A percentile compares a stretch with the other conserved stretches of the same genome.
Evolutionary conservation across 2,888 invertebrate species (phyloP).

Genomic region (Zaprionus obscuricornis): DNA sequence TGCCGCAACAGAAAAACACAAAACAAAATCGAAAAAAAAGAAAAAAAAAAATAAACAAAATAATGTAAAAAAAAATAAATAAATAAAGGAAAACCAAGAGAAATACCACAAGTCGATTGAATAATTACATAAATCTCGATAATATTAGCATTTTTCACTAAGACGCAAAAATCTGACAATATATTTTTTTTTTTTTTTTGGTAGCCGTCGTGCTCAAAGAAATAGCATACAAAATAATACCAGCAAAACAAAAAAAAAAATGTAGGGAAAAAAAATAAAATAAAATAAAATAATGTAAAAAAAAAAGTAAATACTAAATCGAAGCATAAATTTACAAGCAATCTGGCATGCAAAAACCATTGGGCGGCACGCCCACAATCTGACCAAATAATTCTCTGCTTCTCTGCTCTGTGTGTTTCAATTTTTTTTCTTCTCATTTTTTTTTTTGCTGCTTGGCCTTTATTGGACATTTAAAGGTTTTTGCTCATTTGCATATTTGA

Average conservation of each 20-base stretch:
- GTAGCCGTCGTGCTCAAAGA: constrained; percentile 10
- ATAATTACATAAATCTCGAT: constrained; percentile 75
- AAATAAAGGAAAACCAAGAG: no score
- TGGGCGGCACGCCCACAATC: constrained; percentile 35
- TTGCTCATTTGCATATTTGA: constrained; percentile 74
- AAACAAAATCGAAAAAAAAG: constrained; percentile 17
- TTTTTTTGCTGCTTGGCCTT: constrained; percentile 49
- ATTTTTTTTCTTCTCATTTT: constrained; percentile 18
- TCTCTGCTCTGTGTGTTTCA: background rate
- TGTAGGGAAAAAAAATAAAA: constrained; percentile 21
- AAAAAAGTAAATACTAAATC: constrained; percentile 53
- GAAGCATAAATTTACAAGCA: constrained; percentile 78
- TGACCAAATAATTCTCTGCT: no score
- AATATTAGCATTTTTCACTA: constrained; percentile 67
- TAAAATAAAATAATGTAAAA: constrained; percentile 2
- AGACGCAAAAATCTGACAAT: constrained; percentile 25
- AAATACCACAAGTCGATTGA: constrained; percentile 65
- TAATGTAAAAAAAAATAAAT: constrained; percentile 24
- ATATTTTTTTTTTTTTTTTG: no score
- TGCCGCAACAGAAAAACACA: constrained; percentile 23
- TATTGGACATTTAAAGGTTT: constrained; percentile 79
- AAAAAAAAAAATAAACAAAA: constrained; percentile 1
- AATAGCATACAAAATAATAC: constrained; percentile 16
- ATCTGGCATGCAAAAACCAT: constrained; percentile 41
- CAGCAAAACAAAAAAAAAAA: constrained; percentile 3